Conservation (phyloP, 2,113 vertebrate species). For the Taxidea taxus region DNA sequence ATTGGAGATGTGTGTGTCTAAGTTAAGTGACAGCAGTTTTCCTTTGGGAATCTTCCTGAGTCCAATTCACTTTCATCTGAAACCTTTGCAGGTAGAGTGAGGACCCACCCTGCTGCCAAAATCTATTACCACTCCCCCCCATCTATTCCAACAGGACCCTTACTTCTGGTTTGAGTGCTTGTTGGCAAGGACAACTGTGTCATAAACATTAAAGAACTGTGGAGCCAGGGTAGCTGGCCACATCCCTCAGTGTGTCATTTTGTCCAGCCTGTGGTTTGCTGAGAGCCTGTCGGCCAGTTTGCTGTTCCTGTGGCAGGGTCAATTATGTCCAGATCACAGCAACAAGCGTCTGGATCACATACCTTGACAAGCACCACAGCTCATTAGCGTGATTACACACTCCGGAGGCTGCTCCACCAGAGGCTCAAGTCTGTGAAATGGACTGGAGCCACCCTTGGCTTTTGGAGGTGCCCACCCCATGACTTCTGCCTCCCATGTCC, state of each 20-base stretch:
- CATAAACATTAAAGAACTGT: constrained; percentile 14
- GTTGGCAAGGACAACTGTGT: constrained; percentile 35
- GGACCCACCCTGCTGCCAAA: background rate
- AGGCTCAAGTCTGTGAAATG: background rate
- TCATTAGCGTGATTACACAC: constrained; percentile 56
- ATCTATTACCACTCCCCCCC: background rate
- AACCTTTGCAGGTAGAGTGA: background rate
- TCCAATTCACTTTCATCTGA: background rate
- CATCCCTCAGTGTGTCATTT: constrained; percentile 63
- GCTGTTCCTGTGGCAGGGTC: constrained; percentile 15
- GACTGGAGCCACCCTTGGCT: background rate
- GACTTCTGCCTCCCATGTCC: background rate
- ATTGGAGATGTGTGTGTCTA: background rate
- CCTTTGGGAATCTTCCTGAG: background rate
- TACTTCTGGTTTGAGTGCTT: constrained; percentile 57
- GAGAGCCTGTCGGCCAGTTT: constrained; percentile 57
- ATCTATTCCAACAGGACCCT: constrained; percentile 10
- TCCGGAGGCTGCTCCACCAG: background rate
- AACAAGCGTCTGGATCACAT: background rate
- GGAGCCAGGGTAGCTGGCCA: background rate
- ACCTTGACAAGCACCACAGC: background rate
- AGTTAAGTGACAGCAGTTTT: background rate
- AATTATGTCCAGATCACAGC: constrained; percentile 74
- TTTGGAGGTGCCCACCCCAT: background rate
- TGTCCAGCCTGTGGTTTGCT: constrained; percentile 30